Conservation (phyloP, 2,888 invertebrate genomes). For the Lepidochrysops patricia region DNA sequence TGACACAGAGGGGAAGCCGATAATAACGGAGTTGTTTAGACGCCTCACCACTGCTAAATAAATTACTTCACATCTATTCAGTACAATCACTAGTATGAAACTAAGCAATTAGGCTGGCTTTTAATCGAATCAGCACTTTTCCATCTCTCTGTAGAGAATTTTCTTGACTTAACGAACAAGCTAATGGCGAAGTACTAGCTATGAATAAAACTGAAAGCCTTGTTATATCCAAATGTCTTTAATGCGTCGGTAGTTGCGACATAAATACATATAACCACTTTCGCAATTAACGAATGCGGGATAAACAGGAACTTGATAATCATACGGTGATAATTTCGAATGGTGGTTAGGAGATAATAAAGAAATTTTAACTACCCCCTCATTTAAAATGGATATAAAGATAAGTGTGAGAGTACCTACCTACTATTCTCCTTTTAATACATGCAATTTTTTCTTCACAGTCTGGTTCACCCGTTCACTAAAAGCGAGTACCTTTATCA, state of each 20-base stretch:
- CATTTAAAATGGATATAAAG: no score
- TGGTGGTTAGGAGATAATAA: no score
- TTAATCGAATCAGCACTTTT: slow-evolving; percentile 44
- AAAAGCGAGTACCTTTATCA: no score
- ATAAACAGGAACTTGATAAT: background rate
- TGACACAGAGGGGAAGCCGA: no score
- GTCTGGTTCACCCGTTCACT: no score
- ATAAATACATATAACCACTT: slow-evolving; percentile 29
- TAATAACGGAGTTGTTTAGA: background rate
- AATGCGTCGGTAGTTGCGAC: slow-evolving; percentile 44
- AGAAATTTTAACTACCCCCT: no score
- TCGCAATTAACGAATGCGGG: background rate
- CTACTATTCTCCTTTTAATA: no score
- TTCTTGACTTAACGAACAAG: slow-evolving; percentile 54
- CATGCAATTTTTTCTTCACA: no score
- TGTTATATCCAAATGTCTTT: slow-evolving; percentile 58
- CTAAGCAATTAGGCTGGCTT: slow-evolving; percentile 35
- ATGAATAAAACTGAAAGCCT: slow-evolving; percentile 53
- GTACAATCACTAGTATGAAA: background rate
- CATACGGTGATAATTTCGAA: no score
- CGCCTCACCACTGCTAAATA: background rate
- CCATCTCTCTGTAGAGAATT: slow-evolving; percentile 37
- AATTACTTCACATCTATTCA: background rate
- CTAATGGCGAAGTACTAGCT: slow-evolving; percentile 44
- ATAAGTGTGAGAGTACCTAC: no score